phyloP scores from a whole-genome alignment of 2,113 vertebrate genomes.

The Cromileptes altivelis region DNA sequence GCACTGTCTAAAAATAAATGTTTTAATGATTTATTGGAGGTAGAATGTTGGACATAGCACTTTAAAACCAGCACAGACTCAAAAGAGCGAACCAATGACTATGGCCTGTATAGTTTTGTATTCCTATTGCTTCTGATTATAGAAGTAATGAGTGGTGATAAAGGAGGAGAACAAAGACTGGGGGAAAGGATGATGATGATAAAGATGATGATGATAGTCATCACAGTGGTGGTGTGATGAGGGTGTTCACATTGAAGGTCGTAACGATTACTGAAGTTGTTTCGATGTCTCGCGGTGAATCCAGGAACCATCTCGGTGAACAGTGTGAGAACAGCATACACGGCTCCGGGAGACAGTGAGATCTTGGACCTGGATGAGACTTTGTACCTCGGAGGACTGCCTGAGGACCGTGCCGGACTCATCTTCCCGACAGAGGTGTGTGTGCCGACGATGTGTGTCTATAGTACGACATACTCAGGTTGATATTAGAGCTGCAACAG shows the following conservation, averaged over 20 bases:
- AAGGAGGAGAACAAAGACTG: conserved; percentile 28
- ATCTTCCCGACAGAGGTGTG: conserved; percentile 95
- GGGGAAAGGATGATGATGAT: conserved; percentile 6
- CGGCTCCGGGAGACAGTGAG: conserved; percentile 98
- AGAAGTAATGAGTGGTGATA: conserved; percentile 33
- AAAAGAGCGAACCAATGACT: conserved; percentile 36
- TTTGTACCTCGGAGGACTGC: conserved; percentile 95
- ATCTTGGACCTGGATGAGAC: conserved; percentile 98
- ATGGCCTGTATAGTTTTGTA: conserved; percentile 13
- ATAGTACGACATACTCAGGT: neutral
- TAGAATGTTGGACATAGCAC: conserved; percentile 23
- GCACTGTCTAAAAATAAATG: conserved; percentile 44
- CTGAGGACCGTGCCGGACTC: conserved; percentile 95
- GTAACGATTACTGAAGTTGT: conserved; percentile 42
- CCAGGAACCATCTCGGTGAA: conserved; percentile 98
- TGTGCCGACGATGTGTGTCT: neutral
- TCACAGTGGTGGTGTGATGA: conserved; percentile 37
- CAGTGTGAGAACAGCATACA: conserved; percentile 94
- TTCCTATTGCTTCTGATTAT: conserved; percentile 53
- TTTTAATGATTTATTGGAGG: conserved; percentile 58
- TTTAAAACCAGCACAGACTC: conserved; percentile 20
- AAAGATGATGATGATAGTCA: conserved; percentile 29
- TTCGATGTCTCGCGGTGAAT: conserved; percentile 35
- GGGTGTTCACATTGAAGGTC: conserved; percentile 51
- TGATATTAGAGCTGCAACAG: neutral